Evolutionary conservation across 2,113 vertebrate genomes (phyloP).

Genomic region (Pterocles orientalis): DNA sequence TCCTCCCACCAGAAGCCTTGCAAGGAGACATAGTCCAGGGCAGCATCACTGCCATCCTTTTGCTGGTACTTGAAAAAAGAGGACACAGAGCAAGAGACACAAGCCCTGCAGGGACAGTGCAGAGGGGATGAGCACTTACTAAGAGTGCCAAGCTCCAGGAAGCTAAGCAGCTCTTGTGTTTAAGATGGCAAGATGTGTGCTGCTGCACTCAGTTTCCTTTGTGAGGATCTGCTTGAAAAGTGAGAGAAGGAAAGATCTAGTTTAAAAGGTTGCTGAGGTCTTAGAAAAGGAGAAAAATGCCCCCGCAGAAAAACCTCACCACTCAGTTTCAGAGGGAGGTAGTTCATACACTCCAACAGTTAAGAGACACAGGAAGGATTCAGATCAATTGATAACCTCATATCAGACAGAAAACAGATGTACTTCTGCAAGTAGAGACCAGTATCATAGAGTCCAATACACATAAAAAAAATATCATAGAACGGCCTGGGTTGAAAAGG

Average conservation of each 20-base stretch:
- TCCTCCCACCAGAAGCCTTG: background rate
- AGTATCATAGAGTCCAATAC: too few species aligned
- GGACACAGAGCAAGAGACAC: background rate
- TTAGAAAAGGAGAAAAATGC: background rate
- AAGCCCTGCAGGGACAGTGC: background rate
- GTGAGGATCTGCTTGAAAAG: background rate
- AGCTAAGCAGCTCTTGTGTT: background rate
- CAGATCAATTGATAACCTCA: background rate
- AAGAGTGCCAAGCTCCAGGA: background rate
- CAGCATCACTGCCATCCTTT: background rate
- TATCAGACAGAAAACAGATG: background rate
- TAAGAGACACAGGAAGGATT: background rate
- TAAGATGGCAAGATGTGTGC: accelerated
- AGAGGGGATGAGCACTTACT: background rate
- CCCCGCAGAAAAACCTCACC: background rate
- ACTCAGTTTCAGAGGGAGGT: background rate
- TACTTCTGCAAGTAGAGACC: background rate
- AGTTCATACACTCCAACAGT: background rate
- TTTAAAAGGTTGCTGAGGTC: background rate
- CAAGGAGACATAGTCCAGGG: background rate
- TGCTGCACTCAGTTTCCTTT: background rate
- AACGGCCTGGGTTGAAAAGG: too few species aligned
- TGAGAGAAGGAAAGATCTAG: background rate
- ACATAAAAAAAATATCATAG: too few species aligned
- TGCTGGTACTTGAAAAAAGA: background rate